Base-by-base conservation (phyloP, 2,113 vertebrate species). In the Hemicordylus capensis region DNA sequence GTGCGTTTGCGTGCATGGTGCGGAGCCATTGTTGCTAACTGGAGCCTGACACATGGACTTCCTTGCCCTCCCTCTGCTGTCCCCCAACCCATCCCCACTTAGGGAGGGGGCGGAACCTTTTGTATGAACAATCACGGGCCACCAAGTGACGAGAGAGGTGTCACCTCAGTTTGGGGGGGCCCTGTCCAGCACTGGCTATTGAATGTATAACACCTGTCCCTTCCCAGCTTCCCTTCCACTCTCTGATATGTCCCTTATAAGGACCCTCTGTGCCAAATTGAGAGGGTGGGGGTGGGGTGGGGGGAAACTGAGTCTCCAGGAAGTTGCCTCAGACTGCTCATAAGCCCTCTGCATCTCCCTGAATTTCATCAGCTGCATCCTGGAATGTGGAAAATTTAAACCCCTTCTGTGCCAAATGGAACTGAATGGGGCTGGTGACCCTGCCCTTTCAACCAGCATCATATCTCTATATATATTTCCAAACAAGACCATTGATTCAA, bases 251-350 rank as follows among this genome's bases (percentile, higher is more conserved):
- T 85, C 69, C 67, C 56, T 73, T 46, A 59, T 73, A 63, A 85
- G 84, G 76, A 80, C 67, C 84, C 76, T 80, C 76, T 54, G 84
- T 85, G 84, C 84, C 84, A 85, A 85, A 85, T 24, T 61, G 56
- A 78, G 84, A 70, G 63, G 73, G 61, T 84, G 11, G 51, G 51
- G 44, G 8, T 37, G 61, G 59, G 75, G 37, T 8, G 34, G 37
- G 39, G 37, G n/a, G n/a, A n/a, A 64, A 28, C 8, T 3, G 15
- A 31, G 26, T 4, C 26, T 54, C 69, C 67, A 51, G 76, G 67
- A 73, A 72, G 64, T 61, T 48, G 54, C 66, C 22, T 72, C 17
- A 46, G 67, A 56, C 76, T 78, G 58, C 44, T 76, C 46, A 31
- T 67, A 67, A 72, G 76, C 42, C 76, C 42, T 80, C 67, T 46